These are phyloP conservation scores for Festucalex cinctus DNA, from an alignment of 2,113 vertebrate species.

Conservation along the genomic window DNA sequence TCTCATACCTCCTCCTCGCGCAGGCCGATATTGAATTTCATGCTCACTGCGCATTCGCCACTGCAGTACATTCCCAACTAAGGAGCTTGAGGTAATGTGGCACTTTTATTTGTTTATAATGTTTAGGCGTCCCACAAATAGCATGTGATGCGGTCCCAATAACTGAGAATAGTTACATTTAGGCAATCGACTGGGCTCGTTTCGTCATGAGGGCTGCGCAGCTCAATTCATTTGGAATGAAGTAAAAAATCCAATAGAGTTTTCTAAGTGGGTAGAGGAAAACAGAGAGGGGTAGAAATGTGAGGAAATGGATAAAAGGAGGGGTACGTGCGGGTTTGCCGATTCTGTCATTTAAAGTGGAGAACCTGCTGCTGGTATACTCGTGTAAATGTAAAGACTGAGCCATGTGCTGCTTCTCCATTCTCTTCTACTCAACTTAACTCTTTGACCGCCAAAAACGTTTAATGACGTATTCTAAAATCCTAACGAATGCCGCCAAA, in stretches of 20 bases:
- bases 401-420: conserved; percentile 10
- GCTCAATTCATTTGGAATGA: conserved; percentile 66
- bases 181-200: conserved; percentile 71
- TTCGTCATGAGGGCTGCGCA: conserved; percentile 55
- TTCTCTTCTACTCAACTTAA: conserved; percentile 9
- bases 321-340: conserved; percentile 1
- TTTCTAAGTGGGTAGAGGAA: conserved; percentile 42
- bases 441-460: too few relatives aligned
- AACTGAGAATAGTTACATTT: conserved; percentile 76
- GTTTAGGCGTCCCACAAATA: conserved; percentile 71
- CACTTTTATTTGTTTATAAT: conserved; percentile 79
- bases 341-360: conserved; percentile 43
- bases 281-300: conserved; percentile 22
- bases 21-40: conserved; percentile 67
- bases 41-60: conserved; percentile 68
- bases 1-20: conserved; percentile 47
- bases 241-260: conserved; percentile 59
- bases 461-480: too few relatives aligned
- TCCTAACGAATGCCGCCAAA: too few relatives aligned
- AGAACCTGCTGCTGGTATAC: conserved; percentile 36
- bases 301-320: conserved; percentile 14
- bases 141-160: conserved; percentile 53
- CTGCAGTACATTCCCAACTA: conserved; percentile 66
- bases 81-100: conserved; percentile 64
- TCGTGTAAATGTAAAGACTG: conserved; percentile 18